Evolutionary conservation across 1,140 invertebrate species (phyloP), one percentile per base, ranked within the genome.

Genomic region (Macrostomum lignano): DNA sequence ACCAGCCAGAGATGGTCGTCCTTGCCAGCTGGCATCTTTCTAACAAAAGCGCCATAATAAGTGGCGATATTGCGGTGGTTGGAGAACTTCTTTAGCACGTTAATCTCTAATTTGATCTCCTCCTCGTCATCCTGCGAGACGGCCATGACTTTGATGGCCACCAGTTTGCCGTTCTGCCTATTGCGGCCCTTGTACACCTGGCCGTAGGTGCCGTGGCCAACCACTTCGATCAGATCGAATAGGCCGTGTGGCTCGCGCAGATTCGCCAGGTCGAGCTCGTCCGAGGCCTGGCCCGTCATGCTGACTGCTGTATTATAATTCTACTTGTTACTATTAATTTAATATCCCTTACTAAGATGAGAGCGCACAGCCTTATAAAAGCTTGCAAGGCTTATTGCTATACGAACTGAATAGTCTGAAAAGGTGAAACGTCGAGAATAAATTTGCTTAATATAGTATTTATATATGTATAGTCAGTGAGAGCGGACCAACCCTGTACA

Each of bases 181-280:
- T 28, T 14, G 7, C 19, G 26, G 19, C 26, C 26, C 26, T 94
- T 96, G 51, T 94, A 98, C 35, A 98, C 91, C 68, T 96, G 86
- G 41, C 91, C 91, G 64, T 98, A 98, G 15, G 91, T 98, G 51
- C 91, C 91, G 81, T 93, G 96, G 55, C 91, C 91, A 36, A 98
- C 88, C 26, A 98, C 86, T 71, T 98, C 91, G 52, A 98, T 94
- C 35, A 96, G 64, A 56, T 98, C 86, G 65, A 98, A 96, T 51
- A 98, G 93, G 43, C 91, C 91, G 58, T 84, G 81, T 43, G 91
- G 91, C 64, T 98, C 88, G 81, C 93, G 63, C 29, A 65, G 11
- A 33, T n/a, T n/a, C n/a, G n/a, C n/a, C n/a, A n/a, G n/a, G n/a
- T n/a, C n/a, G n/a, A n/a, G n/a, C n/a, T n/a, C n/a, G n/a, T n/a